Percentiles rank a stretch among this genome's conserved stretches.
Evolutionary conservation across 2,797 vertebrate genomes (phyloP).

Genomic region (Poeciliopsis presidionis): DNA sequence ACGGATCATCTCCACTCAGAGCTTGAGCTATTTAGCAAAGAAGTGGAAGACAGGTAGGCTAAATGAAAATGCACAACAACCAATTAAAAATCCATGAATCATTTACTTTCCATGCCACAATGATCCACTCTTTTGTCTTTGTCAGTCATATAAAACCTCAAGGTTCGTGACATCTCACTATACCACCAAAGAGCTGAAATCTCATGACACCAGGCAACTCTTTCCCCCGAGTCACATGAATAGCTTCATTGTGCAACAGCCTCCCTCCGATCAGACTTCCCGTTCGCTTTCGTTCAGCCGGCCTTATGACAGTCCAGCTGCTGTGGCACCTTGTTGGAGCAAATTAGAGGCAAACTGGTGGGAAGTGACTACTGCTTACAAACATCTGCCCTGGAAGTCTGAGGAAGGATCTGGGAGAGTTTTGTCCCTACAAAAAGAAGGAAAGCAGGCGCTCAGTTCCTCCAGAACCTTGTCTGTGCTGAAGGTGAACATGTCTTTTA

Average conservation of each 20-base stretch:
- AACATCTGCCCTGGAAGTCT: constrained; percentile 34
- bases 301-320: constrained; percentile 44
- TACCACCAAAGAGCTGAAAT: constrained; percentile 5
- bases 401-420: constrained; percentile 34
- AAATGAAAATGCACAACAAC: background rate
- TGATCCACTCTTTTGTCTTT: background rate
- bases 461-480: constrained; percentile 45
- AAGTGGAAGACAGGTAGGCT: background rate
- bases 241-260: constrained; percentile 63
- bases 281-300: constrained; percentile 36
- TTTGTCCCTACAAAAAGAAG: constrained; percentile 25
- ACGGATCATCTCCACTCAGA: background rate
- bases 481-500: constrained; percentile 83
- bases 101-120: background rate
- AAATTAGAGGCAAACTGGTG: constrained; percentile 69
- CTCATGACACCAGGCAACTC: constrained; percentile 54
- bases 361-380: constrained; percentile 55
- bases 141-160: background rate
- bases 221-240: constrained; percentile 63
- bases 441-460: constrained; percentile 31
- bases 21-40: background rate
- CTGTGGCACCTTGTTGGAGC: constrained; percentile 58
- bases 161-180: background rate
- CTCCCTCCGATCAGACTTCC: constrained; percentile 21
- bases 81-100: background rate